Conservation (phyloP, 1,140 invertebrate species). For the Drosophila lini region DNA sequence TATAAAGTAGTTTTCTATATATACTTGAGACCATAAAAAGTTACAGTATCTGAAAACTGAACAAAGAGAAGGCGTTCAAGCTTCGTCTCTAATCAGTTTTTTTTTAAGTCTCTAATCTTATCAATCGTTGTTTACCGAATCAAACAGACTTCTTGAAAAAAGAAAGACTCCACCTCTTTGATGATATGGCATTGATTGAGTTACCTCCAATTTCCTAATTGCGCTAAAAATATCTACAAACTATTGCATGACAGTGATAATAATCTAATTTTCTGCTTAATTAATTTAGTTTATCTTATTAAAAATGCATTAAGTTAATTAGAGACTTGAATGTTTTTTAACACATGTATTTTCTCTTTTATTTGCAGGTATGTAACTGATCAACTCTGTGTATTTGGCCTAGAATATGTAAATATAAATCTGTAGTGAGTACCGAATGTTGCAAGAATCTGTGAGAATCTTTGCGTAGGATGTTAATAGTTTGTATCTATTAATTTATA, state of each 20-base stretch:
- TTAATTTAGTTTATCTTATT: conserved; percentile 4
- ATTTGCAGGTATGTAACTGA: conserved; percentile 57
- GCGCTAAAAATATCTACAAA: conserved; percentile 52
- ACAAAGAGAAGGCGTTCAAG: conserved; percentile 24
- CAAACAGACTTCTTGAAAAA: conserved; percentile 5
- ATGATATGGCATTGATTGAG: conserved; percentile 36
- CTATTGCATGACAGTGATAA: conserved; percentile 16
- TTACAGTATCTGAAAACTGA: conserved; percentile 11
- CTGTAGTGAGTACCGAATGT: conserved; percentile 21
- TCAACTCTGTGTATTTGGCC: not conserved
- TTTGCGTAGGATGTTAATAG: conserved; percentile 10
- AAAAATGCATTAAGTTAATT: conserved; percentile 16
- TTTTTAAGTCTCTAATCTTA: conserved; percentile 51
- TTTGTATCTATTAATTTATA: not conserved
- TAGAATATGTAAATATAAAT: not conserved
- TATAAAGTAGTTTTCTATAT: conserved; percentile 46
- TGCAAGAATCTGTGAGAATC: not conserved
- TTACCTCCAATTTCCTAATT: conserved; percentile 39
- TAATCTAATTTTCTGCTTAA: not conserved
- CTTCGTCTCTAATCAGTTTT: conserved; percentile 48
- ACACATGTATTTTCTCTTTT: conserved; percentile 32
- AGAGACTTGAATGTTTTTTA: not conserved
- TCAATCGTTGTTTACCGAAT: conserved; percentile 45
- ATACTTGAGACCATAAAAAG: conserved; percentile 15
- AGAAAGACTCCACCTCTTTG: conserved; percentile 4